Base-by-base conservation (phyloP, 1,140 invertebrate species). In the Drosophila seguyi region DNA sequence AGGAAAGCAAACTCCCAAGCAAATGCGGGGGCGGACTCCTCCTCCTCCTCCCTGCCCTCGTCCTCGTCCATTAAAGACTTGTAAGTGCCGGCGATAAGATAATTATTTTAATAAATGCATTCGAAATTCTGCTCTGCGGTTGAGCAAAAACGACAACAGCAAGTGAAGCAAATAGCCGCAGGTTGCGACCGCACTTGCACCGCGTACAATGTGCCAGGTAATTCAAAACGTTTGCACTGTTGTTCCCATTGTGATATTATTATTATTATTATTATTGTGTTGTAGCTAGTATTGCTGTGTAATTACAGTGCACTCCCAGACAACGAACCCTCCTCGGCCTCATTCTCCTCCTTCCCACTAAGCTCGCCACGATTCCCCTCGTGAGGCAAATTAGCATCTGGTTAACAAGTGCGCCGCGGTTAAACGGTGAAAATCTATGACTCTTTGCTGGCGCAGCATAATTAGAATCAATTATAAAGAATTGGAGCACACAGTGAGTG, bases 401-500 rank as follows among this genome's bases (percentile, higher is more conserved):
- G 84, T 87, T 87, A 87, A 84, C 84, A 87, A 87, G 84, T 87
- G 84, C 84, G 80, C 77, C 63, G 85, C 84, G 68, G 76, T 66
- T 87, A 87, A 87, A 88, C 77, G 85, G 84, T 88, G 84, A 87
- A 87, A 87, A 87, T 84, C 63, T 80, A 69, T 81, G 47, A 72
- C 76, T 88, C 67, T 50, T 39, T 36, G 76, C 67, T 65, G 60
- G 73, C 63, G 59, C 62, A 88, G 83, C 84, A 84, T 87, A 87
- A 87, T 87, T 88, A 77, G 87, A 81, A 84, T 87, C 79, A 87
- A 87, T 87, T 87, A 88, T 62, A 52, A 31, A 56, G 67, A 75
- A 79, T 76, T 79, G 75, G 66, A 82, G 60, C 59, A 78, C 42
- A 82, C 79, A 82, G 66, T 76, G 34, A 39, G 58, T 36, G 79